Base-by-base conservation (phyloP, 2,888 invertebrate genomes). In the Lasioglossum figueresi region DNA sequence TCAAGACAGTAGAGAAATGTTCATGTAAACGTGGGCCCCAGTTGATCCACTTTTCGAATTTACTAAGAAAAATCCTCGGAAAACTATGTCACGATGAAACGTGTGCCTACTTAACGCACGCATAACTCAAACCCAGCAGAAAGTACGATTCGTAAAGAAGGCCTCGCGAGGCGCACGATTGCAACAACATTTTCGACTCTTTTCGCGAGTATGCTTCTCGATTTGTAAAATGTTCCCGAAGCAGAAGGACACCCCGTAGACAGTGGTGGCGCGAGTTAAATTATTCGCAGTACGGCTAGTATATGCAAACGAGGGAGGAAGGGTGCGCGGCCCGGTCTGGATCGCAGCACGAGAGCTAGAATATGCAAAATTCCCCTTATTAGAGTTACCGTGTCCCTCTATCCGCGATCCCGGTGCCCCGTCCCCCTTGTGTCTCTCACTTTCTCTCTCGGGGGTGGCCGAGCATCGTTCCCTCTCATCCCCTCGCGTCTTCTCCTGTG, bases 341-440 rank as follows among this genome's bases (percentile, higher is more conserved):
- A 88, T 90, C 88, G 90, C 79, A 83, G 82, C 84, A 84, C 83
- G 83, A 86, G 81, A 83, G 88, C 80, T 84, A 90, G 93, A 93
- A 93, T 94, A 94, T 94, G 94, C 94, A 93, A 94, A 94, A 93
- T 93, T 93, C 89, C 92, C 92, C 93, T 93, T 93, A 94, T 94
- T 94, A 94, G 92, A 93, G 92, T 93, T 91, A 91, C 90, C 90
- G 89, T 90, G 91, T 90, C 91, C 89, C 83, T 88, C 88, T 87
- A 78, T 86, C 87, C 76, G 82, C 81, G 82, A 77, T 66, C 68
- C 31, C 66, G 19, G 34, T 14, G 14, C 74, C 72, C 66, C 63
- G 48, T 76, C 82, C 37, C 43, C 23, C 63, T 34, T 10, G 10
- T 16, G 63, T 66, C 45, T 76, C 80, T 80, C 82, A 85, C 83